phyloP scores from a whole-genome alignment of 2,113 vertebrate species.

The Bambusicola thoracicus region DNA sequence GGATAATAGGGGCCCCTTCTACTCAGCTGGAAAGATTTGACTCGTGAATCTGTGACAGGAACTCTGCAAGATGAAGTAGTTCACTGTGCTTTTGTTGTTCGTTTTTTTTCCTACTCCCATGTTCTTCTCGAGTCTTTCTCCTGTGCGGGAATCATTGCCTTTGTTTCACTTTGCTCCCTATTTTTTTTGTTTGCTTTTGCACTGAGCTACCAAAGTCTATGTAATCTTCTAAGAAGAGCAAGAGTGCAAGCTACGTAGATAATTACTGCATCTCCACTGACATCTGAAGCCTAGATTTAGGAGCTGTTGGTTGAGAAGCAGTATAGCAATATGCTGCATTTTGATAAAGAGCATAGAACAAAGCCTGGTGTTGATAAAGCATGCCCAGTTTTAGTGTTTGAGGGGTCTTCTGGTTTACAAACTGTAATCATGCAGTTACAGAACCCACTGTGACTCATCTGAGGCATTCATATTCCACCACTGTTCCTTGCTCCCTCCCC shows the following conservation, averaged over 20 bases:
- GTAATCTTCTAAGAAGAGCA: background rate
- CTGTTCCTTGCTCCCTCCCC: background rate
- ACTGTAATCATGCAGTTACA: background rate
- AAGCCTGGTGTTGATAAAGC: background rate
- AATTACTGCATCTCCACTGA: background rate
- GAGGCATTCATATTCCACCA: background rate
- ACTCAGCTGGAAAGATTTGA: background rate
- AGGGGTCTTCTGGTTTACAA: background rate
- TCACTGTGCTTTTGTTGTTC: background rate
- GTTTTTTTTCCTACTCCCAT: background rate
- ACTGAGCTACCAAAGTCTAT: background rate
- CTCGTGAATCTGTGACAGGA: background rate
- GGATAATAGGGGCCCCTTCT: background rate
- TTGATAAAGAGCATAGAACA: background rate
- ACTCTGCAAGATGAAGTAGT: background rate
- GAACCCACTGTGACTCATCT: background rate
- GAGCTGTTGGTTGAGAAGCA: background rate
- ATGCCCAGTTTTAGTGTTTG: background rate
- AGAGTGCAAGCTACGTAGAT: rapidly evolving
- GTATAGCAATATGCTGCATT: background rate
- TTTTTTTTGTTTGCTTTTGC: background rate
- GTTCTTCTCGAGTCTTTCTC: background rate
- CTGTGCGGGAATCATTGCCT: background rate
- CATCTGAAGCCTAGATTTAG: background rate
- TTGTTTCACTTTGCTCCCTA: background rate